A percentile compares a stretch with the other conserved stretches of the same genome.
Evolutionary conservation across 2,113 vertebrate genomes (phyloP).

Genomic region (Thunnus maccoyii): DNA sequence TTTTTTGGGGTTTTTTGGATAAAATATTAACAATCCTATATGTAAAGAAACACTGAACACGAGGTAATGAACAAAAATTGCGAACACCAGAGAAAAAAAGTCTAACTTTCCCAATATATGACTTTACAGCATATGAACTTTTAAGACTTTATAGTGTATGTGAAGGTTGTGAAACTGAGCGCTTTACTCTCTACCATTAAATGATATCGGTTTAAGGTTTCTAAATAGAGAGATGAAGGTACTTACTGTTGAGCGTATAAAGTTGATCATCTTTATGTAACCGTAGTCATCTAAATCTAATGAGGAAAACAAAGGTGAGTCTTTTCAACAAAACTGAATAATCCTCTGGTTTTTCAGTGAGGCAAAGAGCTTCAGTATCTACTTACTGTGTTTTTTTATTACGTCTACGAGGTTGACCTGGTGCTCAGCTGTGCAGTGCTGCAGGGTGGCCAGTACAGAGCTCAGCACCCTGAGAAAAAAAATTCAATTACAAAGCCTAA

Average conservation of each 20-base stretch:
- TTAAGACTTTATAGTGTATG: neutral
- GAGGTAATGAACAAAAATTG: neutral
- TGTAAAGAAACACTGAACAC: neutral
- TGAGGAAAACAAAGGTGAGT: neutral
- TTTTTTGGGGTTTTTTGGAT: too few species aligned
- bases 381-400: conserved; percentile 88
- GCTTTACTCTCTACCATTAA: neutral
- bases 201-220: too few species aligned
- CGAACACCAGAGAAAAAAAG: too few species aligned
- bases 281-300: conserved; percentile 95
- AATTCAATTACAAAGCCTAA: neutral
- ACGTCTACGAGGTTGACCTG: conserved; percentile 83
- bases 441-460: conserved; percentile 87
- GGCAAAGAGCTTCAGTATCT: neutral
- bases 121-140: too few species aligned
- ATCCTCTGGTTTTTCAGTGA: neutral
- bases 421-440: conserved; percentile 91
- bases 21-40: too few species aligned
- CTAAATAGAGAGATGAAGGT: neutral
- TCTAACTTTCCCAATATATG: too few species aligned
- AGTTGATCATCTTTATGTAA: conserved; percentile 97
- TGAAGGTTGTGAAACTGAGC: neutral
- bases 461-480: conserved; percentile 80
- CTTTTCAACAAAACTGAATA: neutral
- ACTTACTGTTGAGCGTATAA: conserved; percentile 91